These are phyloP conservation scores for Drosophila santomea DNA, from an alignment of 1,140 invertebrate species.

Conservation along the genomic window DNA sequence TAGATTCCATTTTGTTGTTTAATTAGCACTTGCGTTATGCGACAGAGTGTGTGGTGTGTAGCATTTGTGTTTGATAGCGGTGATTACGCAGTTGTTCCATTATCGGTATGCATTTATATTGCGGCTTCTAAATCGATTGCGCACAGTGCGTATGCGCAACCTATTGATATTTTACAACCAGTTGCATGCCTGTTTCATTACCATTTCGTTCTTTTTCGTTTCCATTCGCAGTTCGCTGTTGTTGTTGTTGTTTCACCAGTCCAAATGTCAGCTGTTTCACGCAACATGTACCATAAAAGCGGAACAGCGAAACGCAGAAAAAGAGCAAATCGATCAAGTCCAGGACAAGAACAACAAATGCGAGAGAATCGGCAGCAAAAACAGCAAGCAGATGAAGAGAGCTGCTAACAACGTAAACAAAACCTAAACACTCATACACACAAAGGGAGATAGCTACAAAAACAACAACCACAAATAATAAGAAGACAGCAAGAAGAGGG, in stretches of 20 bases:
- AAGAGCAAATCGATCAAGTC: constrained; percentile 67
- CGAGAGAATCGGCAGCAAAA: constrained; percentile 13
- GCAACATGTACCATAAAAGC: constrained; percentile 80
- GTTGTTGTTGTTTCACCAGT: constrained; percentile 45
- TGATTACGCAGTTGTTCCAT: constrained; percentile 60
- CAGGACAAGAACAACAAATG: constrained; percentile 53
- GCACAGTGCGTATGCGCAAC: constrained; percentile 71
- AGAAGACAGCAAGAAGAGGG: constrained; percentile 5
- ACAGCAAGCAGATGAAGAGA: constrained; percentile 30
- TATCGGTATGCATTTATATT: background rate
- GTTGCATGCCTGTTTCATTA: constrained; percentile 4
- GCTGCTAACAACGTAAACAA: constrained; percentile 63
- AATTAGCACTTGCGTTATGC: constrained; percentile 58
- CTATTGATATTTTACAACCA: constrained; percentile 1
- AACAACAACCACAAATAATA: constrained; percentile 18
- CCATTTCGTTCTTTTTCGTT: constrained; percentile 1
- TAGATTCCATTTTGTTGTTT: constrained; percentile 26
- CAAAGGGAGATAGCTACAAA: constrained; percentile 14
- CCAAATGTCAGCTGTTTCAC: constrained; percentile 76
- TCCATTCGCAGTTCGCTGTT: constrained; percentile 37
- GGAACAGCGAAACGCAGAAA: constrained; percentile 73
- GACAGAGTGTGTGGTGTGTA: constrained; percentile 8
- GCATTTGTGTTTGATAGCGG: constrained; percentile 36
- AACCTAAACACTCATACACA: constrained; percentile 14
- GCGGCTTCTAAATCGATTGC: constrained; percentile 11